Base-by-base conservation (phyloP, 2,888 invertebrate genomes). In the Tipula unca region DNA sequence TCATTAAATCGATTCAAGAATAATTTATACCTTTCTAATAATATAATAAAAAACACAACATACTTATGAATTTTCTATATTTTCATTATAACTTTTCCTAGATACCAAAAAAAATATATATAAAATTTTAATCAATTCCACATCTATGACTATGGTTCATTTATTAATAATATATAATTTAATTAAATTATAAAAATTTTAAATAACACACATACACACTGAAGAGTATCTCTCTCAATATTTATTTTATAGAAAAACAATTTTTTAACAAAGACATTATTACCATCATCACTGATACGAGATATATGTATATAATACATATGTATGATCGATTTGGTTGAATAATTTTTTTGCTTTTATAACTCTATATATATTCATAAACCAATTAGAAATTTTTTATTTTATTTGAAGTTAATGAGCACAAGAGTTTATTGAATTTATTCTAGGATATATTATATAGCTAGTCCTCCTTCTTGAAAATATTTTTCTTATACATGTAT, bases 281-380 rank as follows among this genome's bases (percentile, higher is more conserved):
- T 69, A 69, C 25, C 69, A 69, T 69, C 69, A 69, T 69, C 25
- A 69, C 25, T 69, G 69, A 69, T 69, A 69, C 69, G 69, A 69
- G 69, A 69, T 25, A 69, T 69, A 69, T n/a, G n/a, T n/a, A n/a
- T n/a, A n/a, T n/a, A n/a, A n/a, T n/a, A n/a, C n/a, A n/a, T n/a
- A n/a, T n/a, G n/a, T n/a, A n/a, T 69, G 69, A 69, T 69, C 69
- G 69, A 69, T 69, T 69, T 69, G 69, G 69, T 69, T 69, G 69
- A 69, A 69, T 69, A 69, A 69, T 69, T 69, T 69, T 69, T 25
- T 69, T 48, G 8, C 25, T 69, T 69, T 25, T 69, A 54, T 54
- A 54, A 17, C 48, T 54, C 17, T 13, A 69, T 25, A 69, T 69
- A 14, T 69, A 8, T 69, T 69, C 10, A 69, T 69, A 69, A 69